phyloP scores from a whole-genome alignment of 2,888 invertebrate species.

The Tromatobia lineatoria region DNA sequence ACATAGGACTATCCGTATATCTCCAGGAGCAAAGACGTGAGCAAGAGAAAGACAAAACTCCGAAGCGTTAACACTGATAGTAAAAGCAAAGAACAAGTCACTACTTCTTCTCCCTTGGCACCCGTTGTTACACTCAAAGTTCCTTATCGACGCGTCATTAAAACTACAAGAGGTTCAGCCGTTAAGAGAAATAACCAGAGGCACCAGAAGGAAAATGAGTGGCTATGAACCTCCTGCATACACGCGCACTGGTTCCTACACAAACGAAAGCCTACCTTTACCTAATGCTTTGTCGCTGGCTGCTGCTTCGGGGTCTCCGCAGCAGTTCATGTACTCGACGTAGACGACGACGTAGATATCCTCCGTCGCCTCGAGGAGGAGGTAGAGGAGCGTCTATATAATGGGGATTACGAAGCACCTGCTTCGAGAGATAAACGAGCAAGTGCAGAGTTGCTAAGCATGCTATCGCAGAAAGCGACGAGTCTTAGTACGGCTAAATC shows the following conservation, averaged over 20 bases:
- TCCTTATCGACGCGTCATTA: slow-evolving; percentile 51
- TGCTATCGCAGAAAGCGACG: slow-evolving; percentile 31
- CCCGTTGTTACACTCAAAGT: slow-evolving; percentile 32
- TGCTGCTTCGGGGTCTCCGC: slow-evolving; percentile 3
- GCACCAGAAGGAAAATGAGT: not conserved
- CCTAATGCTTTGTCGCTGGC: not conserved
- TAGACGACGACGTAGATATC: slow-evolving; percentile 22
- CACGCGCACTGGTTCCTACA: not conserved
- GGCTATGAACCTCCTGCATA: slow-evolving; percentile 1
- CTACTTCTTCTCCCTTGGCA: not conserved
- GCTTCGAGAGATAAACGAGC: slow-evolving; percentile 68
- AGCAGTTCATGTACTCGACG: slow-evolving; percentile 27
- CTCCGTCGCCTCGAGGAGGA: slow-evolving; percentile 8
- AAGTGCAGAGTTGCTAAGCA: slow-evolving; percentile 63
- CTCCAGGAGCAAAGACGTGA: not conserved
- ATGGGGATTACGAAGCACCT: slow-evolving; percentile 69
- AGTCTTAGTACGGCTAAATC: slow-evolving; percentile 35
- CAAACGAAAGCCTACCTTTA: not conserved
- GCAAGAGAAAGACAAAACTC: slow-evolving; percentile 4
- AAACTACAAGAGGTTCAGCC: slow-evolving; percentile 29
- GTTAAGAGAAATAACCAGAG: slow-evolving; percentile 7
- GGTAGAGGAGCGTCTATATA: slow-evolving; percentile 62
- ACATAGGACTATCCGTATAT: not conserved
- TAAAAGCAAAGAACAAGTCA: slow-evolving; percentile 8
- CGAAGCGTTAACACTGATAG: slow-evolving; percentile 14